Evolutionary conservation across 2,113 vertebrate genomes (phyloP), one percentile per base, ranked within the genome.

Genomic region (Plectropomus leopardus): DNA sequence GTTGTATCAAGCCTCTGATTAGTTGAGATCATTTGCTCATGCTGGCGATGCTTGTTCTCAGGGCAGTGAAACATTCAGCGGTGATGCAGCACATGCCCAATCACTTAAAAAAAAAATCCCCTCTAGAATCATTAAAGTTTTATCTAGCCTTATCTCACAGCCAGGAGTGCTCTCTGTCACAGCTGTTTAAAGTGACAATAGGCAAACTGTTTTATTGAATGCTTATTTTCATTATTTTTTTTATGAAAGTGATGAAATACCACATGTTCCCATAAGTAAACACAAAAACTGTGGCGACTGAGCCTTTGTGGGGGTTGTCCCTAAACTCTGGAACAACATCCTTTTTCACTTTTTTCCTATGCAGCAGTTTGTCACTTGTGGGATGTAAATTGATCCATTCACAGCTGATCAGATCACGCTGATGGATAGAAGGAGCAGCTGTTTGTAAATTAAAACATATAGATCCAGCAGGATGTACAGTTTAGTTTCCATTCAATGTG

Each of bases 81-180:
- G 19, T 51, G 60, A 40, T 30, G 34, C 45, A 72, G 21, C 30
- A 15, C 7, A 5, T n/a, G 4, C 24, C 23, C 48, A 47, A 23
- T 64, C 55, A 26, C 47, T 83, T 76, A 76, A 45, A 60, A 36
- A 16, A 76, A 45, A 60, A 36, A 16, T 7, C 59, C 32, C 67
- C 74, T 23, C 21, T 1, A 45, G 54, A 50, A 9, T 60, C 50
- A 70, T 61, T 50, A 19, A 45, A 57, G 40, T 78, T 69, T 72
- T 4, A 63, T 67, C 24, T 24, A 13, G 59, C 61, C 14, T 16
- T 19, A 48, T 69, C 54, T 72, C 48, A 28, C 28, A 53, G 58
- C 34, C 61, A 54, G 36, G 19, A 0, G 30, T 64, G 59, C 57
- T 40, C 48, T 65, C 57, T 48, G 69, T 50, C 58, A 45, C 45